Base-by-base conservation (phyloP, 2,888 invertebrate species). In the Pollenia angustigena region DNA sequence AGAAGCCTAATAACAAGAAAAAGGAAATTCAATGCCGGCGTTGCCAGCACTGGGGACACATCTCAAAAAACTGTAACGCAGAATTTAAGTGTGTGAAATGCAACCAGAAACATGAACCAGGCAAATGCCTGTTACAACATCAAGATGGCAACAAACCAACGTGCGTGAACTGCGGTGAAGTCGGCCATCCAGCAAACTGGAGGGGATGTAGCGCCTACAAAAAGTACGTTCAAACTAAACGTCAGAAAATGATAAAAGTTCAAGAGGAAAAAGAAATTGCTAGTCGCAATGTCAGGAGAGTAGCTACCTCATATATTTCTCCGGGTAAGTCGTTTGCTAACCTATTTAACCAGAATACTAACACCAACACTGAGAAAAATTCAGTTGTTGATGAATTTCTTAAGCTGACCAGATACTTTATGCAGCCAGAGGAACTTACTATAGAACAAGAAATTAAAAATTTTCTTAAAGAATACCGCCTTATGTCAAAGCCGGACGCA, bases 71-170 rank as follows among this genome's bases (percentile, higher is more conserved):
- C 18, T 18, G 18, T 16, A 71, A 71, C 12, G 52, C 71, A 9
- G 68, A 8, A 23, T 71, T 52, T 46, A 54, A 71, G 44, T 71
- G 71, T 14, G 71, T 71, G 3, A 71, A 71, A 56, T 71, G 71
- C 44, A 44, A 56, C 18, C n/a, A 71, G 10, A 3, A 12, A 7
- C 71, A 56, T 12, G 42, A 52, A 12, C 44, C 71, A 16, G 71
- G 56, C 11, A 68, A 50, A 48, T 68, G 68, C 50, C 42, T 4
- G 4, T n/a, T 16, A 44, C 16, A 2, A 44, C 42, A 8, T 40
- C 50, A 52, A 32, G 68, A 68, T 32, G 68, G 32, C 12, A n/a
- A 50, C 4, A 12, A 68, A 40, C 68, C 52, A 32, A 40, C 48
- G 2, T 68, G 50, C 40, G 68, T 68, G 12, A 52, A 68, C n/a